Base-by-base conservation (phyloP, 2,113 vertebrate genomes). In the Odontophorus gujanensis region DNA sequence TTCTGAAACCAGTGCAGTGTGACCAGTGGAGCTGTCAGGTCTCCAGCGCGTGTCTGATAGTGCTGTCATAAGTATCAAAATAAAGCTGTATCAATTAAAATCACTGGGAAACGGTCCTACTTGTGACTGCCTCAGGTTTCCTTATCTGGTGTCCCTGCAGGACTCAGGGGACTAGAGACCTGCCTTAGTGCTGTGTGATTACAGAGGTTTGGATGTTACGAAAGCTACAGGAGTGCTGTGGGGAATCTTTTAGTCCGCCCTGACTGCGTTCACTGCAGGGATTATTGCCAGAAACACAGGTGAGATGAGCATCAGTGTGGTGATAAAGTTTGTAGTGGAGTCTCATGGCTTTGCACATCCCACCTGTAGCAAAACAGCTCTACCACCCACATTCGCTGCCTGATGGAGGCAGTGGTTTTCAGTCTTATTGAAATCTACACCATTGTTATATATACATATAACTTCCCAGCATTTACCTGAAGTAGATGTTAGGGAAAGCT, bases 161-260 rank as follows among this genome's bases (percentile, higher is more conserved):
- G 45, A 11, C 13, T 7, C 20, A 1, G 65, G 9, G 61, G 3
- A 11, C 1, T 2, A 32, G 36, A 0, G 0, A 19, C 58, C 38
- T 58, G 19, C 53, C 81, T 25, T 59, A 42, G 67, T 47, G 55
- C 15, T 0, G 2, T 34, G 0, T 0, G 1, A 14, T 15, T 9
- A 6, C 25, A 17, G 45, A 65, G 72, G 38, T 48, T 73, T 9
- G 21, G 71, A 55, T 65, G 48, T 0, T 32, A 19, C 11, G 45
- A 78, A 24, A 72, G 17, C 89, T 36, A 4, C 47, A 5, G 0
- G 24, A 75, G 36, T 6, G 47, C 82, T 83, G 15, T 61, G 51
- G 71, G 69, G 47, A 81, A 40, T 18, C 13, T 20, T 32, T 61
- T 13, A 4, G 1, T 42, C 88, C 63, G 14, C 30, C 65, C 74